phyloP scores from a whole-genome alignment of 2,797 vertebrate genomes.

The Sebastes trivittatus region DNA sequence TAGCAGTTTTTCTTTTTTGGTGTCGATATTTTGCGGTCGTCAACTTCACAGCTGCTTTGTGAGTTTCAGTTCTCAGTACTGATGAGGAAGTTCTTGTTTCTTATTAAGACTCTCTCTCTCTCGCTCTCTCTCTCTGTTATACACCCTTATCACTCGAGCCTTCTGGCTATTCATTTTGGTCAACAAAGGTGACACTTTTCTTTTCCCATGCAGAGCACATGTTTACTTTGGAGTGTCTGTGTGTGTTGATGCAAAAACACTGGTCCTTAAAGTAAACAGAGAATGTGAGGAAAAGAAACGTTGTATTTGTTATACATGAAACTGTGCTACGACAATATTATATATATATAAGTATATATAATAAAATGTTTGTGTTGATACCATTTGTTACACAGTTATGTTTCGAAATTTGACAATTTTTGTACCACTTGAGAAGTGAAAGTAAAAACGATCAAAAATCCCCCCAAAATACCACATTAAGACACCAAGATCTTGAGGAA shows the following conservation, averaged over 20 bases:
- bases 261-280: background rate
- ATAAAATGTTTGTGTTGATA: background rate
- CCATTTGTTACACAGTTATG: too few relatives aligned
- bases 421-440: too few relatives aligned
- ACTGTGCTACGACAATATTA: background rate
- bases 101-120: background rate
- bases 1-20: background rate
- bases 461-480: too few relatives aligned
- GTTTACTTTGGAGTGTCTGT: constrained; percentile 53
- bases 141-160: background rate
- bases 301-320: background rate
- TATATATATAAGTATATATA: too few relatives aligned
- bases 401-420: too few relatives aligned
- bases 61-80: constrained; percentile 39
- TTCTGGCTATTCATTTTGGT: constrained; percentile 2
- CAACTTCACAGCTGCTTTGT: background rate
- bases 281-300: background rate
- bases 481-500: too few relatives aligned
- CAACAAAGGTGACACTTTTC: constrained; percentile 8
- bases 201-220: background rate
- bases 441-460: too few relatives aligned
- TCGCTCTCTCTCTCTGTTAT: background rate
- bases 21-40: background rate
- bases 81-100: constrained; percentile 18
- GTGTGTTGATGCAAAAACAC: background rate